Conservation (phyloP, 2,888 invertebrate species). For the Artemia sinica region DNA sequence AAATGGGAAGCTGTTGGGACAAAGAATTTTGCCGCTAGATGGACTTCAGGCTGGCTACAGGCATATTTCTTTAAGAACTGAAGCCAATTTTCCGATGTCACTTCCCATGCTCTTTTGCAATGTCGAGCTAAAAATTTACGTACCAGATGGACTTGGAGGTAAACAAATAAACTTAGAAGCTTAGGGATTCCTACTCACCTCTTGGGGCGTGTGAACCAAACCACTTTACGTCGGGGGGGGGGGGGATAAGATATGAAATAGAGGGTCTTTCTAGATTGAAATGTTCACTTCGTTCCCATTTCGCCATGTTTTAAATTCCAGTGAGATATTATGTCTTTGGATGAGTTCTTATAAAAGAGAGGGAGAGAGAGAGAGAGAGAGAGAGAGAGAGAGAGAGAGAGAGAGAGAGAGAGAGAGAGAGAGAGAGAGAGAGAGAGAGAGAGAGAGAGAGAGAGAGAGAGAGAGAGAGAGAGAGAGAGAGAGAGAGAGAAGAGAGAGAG, state of each 20-base stretch:
- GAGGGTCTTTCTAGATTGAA: too few relatives aligned
- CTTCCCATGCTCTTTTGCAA: constrained; percentile 97
- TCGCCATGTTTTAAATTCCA: too few relatives aligned
- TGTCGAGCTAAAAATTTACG: constrained; percentile 97
- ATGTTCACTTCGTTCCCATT: too few relatives aligned
- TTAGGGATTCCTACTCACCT: background rate
- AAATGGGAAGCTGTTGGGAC: constrained; percentile 84
- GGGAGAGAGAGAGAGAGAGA: accelerated
- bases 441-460: too few relatives aligned
- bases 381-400: too few relatives aligned
- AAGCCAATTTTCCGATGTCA: constrained; percentile 97
- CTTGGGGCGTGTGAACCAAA: background rate
- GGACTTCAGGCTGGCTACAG: constrained; percentile 94
- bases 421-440: too few relatives aligned
- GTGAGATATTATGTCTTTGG: too few relatives aligned
- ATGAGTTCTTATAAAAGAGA: too few relatives aligned
- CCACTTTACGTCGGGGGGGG: background rate
- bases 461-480: too few relatives aligned
- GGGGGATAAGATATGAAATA: too few relatives aligned
- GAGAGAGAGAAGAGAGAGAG: too few relatives aligned
- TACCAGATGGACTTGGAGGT: constrained; percentile 96
- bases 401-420: too few relatives aligned
- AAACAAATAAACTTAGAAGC: constrained; percentile 24
- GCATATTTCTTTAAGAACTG: constrained; percentile 90
- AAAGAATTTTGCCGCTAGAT: constrained; percentile 89